Conservation (phyloP, 2,888 invertebrate genomes). For the Euzetes globulus region DNA sequence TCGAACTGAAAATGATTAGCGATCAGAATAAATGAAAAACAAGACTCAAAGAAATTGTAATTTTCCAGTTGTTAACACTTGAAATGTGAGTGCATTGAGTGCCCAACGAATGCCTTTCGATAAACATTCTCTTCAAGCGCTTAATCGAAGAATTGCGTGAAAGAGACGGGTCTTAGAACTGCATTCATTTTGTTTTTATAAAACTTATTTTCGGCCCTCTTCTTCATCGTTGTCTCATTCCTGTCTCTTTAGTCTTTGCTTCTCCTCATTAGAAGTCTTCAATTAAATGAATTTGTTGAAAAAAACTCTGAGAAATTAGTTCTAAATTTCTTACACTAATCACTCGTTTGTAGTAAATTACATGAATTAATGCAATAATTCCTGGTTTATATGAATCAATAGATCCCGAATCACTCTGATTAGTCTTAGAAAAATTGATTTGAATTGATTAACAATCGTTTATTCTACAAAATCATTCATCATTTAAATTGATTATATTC, state of each 20-base stretch:
- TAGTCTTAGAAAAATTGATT: neutral
- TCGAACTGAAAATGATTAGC: neutral
- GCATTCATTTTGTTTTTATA: neutral
- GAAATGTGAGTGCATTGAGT: neutral
- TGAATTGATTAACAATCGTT: neutral
- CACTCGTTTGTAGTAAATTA: neutral
- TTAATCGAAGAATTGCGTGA: conserved; percentile 5
- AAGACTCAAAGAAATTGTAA: neutral
- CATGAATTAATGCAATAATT: neutral
- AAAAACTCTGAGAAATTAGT: neutral
- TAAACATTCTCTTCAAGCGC: neutral
- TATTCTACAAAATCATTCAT: neutral
- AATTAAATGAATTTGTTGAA: neutral
- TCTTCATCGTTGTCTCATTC: no score
- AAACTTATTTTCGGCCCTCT: neutral
- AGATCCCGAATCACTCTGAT: neutral
- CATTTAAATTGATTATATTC: neutral
- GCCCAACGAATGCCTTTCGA: neutral
- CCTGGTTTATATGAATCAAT: neutral
- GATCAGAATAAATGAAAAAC: neutral
- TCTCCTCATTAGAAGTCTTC: no score
- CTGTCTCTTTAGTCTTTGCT: no score
- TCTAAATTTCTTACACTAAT: neutral
- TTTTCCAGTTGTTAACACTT: conserved; percentile 14
- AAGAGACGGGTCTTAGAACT: neutral